Evolutionary conservation across 2,888 invertebrate genomes (phyloP), one percentile per base, ranked within the genome.

Genomic region (Charanyca ferruginea): DNA sequence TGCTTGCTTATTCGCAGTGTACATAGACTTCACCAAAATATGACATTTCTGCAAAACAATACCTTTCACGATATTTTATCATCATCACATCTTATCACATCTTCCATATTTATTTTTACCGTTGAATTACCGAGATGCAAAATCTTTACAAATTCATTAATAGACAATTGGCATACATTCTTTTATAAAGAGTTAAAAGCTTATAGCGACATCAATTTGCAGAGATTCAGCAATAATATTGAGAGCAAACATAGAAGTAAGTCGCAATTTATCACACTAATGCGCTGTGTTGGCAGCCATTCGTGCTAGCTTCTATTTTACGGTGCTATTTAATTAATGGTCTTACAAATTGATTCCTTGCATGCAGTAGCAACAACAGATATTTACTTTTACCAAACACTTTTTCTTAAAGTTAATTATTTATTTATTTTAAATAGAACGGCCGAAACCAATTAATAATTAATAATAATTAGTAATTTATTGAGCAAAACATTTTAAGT

Each of bases 311-410:
- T 79, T 84, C 81, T 81, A 83, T 80, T 80, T 76, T 74, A 79
- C 73, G 66, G 73, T 57, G 57, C 71, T 60, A 85, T 84, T 84
- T 80, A 86, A 85, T 84, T 82, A 83, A 86, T 86, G 74, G 78
- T 65, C 58, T 80, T 73, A 77, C 83, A 83, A 84, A 87, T 85
- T 83, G 81, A 79, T 81, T 60, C 61, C 79, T 85, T 82, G 82
- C 83, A 87, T 69, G 66, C 32, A 45, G 38, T 67, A 38, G 41
- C 48, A 77, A 49, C 47, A 49, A 23, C 41, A 62, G 48, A 62
- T 35, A 45, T 74, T 74, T 51, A 38, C 16, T 38, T 38, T 38
- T 38, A 32, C 11, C 11, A 32, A 32, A 32, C 2, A n/a, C n/a
- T n/a, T n/a, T n/a, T n/a, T n/a, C n/a, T n/a, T n/a, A n/a, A n/a